Evolutionary conservation across 2,113 vertebrate species (phyloP), one percentile per base, ranked within the genome.

Genomic region (Asarcornis scutulata): DNA sequence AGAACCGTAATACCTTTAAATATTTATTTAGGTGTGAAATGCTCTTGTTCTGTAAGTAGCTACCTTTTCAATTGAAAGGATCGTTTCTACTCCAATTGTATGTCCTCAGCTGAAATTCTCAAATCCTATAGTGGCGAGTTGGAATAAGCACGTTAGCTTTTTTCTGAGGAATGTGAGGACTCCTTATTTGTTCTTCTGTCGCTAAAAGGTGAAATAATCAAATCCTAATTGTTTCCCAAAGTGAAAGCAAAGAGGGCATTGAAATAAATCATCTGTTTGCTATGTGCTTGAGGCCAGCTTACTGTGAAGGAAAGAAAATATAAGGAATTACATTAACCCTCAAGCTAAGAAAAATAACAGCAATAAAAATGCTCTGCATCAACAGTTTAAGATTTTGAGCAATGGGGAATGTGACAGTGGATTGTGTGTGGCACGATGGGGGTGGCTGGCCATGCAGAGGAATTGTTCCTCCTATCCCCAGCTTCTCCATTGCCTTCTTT

Each of bases 341-440:
- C 68, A 88, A 26, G 15, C 46, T 87, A 29, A 13, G 17, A 76
- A 48, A 56, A 44, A 52, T 66, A 71, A 44, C 53, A 64, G 74
- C n/a, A 82, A 32, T 46, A 82, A 52, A 95, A 78, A 27, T 29
- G 34, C 32, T 75, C 84, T n/a, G 13, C 29, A 71, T 68, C 15
- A 62, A 7, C 44, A 76, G 48, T 58, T 46, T 77, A 71, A 81
- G 50, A 32, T 74, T 67, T 38, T 81, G 77, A 83, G 69, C 14
- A 7, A n/a, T 31, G 15, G 22, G 10, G 52, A 31, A n/a, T 36
- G 26, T 58, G 56, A 31, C 56, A 67, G 60, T 52, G 73, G 64
- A 38, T n/a, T 7, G 31, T 46, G 16, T 0, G 0, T 0, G 6
- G 52, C 60, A 52, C 5, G 2, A 40, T 17, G 44, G 38, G n/a